Conservation (phyloP, 2,797 vertebrate species). For the Borostomias antarcticus region DNA sequence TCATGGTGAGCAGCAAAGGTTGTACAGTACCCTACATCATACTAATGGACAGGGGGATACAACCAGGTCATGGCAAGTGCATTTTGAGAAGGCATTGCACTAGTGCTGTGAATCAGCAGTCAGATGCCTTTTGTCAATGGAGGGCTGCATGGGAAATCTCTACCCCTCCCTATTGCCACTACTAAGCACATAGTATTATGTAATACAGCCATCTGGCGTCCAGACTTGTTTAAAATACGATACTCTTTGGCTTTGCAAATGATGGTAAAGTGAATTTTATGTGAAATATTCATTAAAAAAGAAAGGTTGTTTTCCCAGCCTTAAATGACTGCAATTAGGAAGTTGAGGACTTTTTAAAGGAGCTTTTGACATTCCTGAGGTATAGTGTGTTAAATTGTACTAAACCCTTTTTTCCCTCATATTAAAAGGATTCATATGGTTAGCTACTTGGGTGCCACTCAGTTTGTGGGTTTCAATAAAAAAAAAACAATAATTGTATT, state of each 20-base stretch:
- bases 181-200: constrained; percentile 66
- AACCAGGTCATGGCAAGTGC: constrained; percentile 1
- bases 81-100: no score
- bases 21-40: no score
- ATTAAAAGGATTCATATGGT: background rate
- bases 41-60: no score
- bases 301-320: background rate
- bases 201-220: constrained; percentile 72
- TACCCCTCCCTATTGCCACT: constrained; percentile 48
- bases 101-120: constrained; percentile 14
- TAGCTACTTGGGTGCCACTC: no score
- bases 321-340: background rate
- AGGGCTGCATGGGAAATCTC: constrained; percentile 64
- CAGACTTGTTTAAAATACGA: constrained; percentile 60
- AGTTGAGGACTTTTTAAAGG: no score
- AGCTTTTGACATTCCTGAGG: background rate
- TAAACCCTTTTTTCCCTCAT: background rate
- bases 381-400: background rate
- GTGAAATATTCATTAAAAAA: constrained; percentile 25
- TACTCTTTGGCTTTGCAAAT: constrained; percentile 24
- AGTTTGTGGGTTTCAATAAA: no score
- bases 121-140: constrained; percentile 25
- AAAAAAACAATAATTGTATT: no score
- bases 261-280: constrained; percentile 14
- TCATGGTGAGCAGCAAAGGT: no score